A percentile compares a stretch with the other conserved stretches of the same genome.
Conservation (phyloP, 2,888 invertebrate genomes). For the Lasioglossum figueresi region DNA sequence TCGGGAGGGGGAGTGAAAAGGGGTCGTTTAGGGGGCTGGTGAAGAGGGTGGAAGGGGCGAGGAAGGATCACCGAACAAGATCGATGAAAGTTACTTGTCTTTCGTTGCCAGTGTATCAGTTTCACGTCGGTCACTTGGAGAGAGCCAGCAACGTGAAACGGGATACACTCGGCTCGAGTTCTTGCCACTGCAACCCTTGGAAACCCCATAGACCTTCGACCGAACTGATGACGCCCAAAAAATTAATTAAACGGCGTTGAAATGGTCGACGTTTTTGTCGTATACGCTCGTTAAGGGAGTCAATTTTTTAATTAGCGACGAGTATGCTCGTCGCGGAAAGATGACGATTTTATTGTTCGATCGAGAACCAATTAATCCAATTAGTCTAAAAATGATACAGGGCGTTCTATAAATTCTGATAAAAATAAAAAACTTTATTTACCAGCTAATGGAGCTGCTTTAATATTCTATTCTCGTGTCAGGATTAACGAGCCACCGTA, state of each 20-base stretch:
- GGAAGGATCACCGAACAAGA: conserved; percentile 47
- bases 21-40: background rate
- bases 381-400: too few species aligned
- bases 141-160: conserved; percentile 38
- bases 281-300: background rate
- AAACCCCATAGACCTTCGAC: background rate
- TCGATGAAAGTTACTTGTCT: conserved; percentile 66
- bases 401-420: background rate
- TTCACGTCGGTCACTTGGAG: conserved; percentile 42
- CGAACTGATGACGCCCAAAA: background rate
- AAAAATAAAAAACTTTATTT: background rate
- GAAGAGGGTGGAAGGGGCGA: background rate
- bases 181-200: background rate
- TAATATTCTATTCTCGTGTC: background rate
- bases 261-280: background rate
- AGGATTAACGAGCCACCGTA: background rate
- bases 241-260: background rate
- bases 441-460: background rate
- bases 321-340: background rate
- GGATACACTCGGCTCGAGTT: conserved; percentile 24
- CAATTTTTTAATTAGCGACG: background rate
- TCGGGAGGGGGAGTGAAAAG: background rate
- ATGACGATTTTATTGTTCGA: background rate
- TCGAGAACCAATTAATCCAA: too few species aligned
- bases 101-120: conserved; percentile 58